A percentile compares a stretch with the other conserved stretches of the same genome.
phyloP scores from a whole-genome alignment of 2,797 vertebrate species.

The Lateolabrax maculatus region DNA sequence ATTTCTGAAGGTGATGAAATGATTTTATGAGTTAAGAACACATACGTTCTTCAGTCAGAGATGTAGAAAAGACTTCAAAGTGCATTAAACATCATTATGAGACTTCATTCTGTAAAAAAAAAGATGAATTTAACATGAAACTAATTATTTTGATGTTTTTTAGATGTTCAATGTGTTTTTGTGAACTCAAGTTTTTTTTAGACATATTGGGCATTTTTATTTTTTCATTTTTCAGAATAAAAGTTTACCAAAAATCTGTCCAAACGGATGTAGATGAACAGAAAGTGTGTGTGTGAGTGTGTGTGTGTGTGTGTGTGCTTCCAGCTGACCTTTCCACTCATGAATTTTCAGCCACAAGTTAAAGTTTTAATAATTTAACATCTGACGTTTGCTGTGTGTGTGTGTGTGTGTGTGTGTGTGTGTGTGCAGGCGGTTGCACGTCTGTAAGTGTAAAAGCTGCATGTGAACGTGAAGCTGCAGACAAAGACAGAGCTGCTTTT shows the following conservation, averaged over 20 bases:
- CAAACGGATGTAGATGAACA: not conserved
- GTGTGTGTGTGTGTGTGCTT: slow-evolving; percentile 20
- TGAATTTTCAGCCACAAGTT: slow-evolving; percentile 23
- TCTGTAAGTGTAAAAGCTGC: slow-evolving; percentile 4
- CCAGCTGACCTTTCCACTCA: slow-evolving; percentile 51
- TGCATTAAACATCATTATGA: not conserved
- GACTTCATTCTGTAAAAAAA: not conserved
- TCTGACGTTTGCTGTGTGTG: not conserved
- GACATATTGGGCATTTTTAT: not conserved
- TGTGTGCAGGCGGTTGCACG: not conserved
- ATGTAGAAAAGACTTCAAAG: too few relatives aligned
- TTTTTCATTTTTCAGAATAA: slow-evolving; percentile 20
- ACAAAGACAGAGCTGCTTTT: slow-evolving; percentile 75
- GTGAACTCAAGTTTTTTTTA: not conserved
- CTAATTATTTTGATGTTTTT: not conserved
- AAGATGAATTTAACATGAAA: not conserved
- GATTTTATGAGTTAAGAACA: too few relatives aligned
- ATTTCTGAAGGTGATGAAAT: not conserved
- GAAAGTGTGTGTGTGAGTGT: not conserved
- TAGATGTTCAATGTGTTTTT: not conserved
- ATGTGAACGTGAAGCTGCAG: slow-evolving; percentile 36
- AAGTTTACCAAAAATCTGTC: not conserved
- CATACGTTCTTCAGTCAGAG: too few relatives aligned
- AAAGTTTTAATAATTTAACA: not conserved
- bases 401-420: not conserved